Evolutionary conservation across 2,113 vertebrate species (phyloP).

Genomic region (Pangasianodon hypophthalmus): DNA sequence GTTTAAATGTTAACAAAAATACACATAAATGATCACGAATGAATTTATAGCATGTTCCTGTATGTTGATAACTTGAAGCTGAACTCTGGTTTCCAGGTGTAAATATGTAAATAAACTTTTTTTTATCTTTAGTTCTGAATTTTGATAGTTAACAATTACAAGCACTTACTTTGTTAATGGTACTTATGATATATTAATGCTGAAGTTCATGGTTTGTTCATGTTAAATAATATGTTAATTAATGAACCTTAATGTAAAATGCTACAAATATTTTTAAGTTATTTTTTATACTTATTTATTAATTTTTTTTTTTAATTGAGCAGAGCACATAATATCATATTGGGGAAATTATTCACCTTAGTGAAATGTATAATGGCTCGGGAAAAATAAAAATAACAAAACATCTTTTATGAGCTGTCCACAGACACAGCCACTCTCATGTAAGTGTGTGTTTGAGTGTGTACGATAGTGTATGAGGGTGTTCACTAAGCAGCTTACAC

Average conservation of each 20-base stretch:
- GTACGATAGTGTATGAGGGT: constrained; percentile 4
- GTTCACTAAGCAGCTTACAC: constrained; percentile 46
- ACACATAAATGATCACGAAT: not conserved
- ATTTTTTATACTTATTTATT: not conserved
- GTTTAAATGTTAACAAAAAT: too few relatives aligned
- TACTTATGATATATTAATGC: not conserved
- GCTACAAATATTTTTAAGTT: not conserved
- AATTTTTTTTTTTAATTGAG: too few relatives aligned
- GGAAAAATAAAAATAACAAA: not conserved
- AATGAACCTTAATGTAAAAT: not conserved
- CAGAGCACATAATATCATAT: not conserved
- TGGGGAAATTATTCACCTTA: not conserved
- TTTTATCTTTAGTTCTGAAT: too few relatives aligned
- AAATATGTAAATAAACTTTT: too few relatives aligned
- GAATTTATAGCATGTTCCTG: not conserved
- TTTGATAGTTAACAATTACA: too few relatives aligned
- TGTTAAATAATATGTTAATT: not conserved
- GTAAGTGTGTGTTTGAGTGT: constrained; percentile 27
- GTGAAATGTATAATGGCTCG: not conserved
- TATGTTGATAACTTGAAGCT: not conserved
- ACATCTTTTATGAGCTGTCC: not conserved
- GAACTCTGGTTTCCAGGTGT: not conserved
- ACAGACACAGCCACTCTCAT: constrained; percentile 18
- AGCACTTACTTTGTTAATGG: not conserved
- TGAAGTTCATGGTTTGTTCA: not conserved